Evolutionary conservation across 2,888 invertebrate genomes (phyloP).

Genomic region (Sminthurinus aureus): DNA sequence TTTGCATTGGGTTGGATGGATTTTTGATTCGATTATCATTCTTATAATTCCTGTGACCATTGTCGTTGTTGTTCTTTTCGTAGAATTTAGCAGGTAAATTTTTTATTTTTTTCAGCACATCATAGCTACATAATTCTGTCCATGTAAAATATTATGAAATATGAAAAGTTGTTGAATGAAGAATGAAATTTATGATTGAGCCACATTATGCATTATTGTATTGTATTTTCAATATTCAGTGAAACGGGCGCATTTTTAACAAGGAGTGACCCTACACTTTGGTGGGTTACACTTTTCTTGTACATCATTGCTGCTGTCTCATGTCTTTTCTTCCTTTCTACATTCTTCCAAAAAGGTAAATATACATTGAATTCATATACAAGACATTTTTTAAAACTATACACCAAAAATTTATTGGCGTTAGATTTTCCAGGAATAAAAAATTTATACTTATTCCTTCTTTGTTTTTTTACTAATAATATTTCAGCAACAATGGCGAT

Average conservation of each 20-base stretch:
- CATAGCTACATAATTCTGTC: no score
- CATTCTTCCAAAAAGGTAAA: conserved; percentile 65
- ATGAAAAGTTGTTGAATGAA: no score
- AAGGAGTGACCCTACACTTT: conserved; percentile 53
- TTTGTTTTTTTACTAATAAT: background rate
- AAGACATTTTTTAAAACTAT: no score
- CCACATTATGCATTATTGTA: no score
- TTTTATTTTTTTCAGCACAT: no score
- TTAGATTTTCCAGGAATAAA: no score
- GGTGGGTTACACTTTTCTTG: conserved; percentile 63
- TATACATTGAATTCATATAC: background rate
- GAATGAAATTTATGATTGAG: no score
- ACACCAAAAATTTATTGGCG: no score
- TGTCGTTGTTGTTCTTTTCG: conserved; percentile 62
- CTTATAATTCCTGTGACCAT: conserved; percentile 62
- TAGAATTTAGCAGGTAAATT: conserved; percentile 58
- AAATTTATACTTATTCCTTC: no score
- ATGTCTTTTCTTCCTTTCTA: conserved; percentile 64
- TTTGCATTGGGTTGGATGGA: conserved; percentile 68
- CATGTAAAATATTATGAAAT: no score
- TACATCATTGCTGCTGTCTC: conserved; percentile 63
- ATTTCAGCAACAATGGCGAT: conserved; percentile 61
- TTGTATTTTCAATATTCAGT: background rate
- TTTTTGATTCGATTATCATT: conserved; percentile 64
- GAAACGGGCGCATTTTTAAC: conserved; percentile 48